Base-by-base conservation (phyloP, 2,797 vertebrate genomes). In the Eleutherodactylus coqui region DNA sequence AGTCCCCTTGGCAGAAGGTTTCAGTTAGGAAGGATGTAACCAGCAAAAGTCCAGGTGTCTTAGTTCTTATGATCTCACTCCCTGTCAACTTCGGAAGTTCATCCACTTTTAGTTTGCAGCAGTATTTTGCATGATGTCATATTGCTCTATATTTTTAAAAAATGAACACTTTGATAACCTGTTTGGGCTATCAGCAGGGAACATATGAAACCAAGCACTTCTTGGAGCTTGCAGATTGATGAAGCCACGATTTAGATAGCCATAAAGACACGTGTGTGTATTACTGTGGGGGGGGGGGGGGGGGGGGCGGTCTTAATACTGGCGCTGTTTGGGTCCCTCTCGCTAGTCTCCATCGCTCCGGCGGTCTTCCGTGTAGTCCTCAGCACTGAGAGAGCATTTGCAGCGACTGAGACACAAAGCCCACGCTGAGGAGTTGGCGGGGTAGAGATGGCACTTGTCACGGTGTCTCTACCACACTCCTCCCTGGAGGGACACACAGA, bases 1-100 rank as follows among this genome's bases (percentile, higher is more conserved):
- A 38, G 36, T 38, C 41, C 34, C 67, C 67, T 69, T 69, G 67
- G 36, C 67, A 69, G 36, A 24, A 69, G 67, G 34, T 24, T 38
- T 69, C 67, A 10, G 67, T 69, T 38, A 69, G 67, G 67, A 69
- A 69, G 67, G 34, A 69, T 69, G 67, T 69, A 24, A 69, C 19
- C 67, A 38, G 21, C 67, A 69, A 21, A 41, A 38, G 41, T 38
- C 34, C 67, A 69, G 67, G 67, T 69, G 67, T 41, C 67, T 29
- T 69, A 38, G 36, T 38, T 41, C 67, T 69, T 69, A 41, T 41
- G 67, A 69, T 69, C 67, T 24, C 67, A 69, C 19, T 69, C 67
- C 60, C 60, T 21, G 67, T 38, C 19, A 38, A 2, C 19, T 41
- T 5, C 6, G 32, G 32, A 67, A 67, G 29, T 69, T 10, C 1